Base-by-base conservation (phyloP, 2,113 vertebrate species). In the Centropus bengalensis region DNA sequence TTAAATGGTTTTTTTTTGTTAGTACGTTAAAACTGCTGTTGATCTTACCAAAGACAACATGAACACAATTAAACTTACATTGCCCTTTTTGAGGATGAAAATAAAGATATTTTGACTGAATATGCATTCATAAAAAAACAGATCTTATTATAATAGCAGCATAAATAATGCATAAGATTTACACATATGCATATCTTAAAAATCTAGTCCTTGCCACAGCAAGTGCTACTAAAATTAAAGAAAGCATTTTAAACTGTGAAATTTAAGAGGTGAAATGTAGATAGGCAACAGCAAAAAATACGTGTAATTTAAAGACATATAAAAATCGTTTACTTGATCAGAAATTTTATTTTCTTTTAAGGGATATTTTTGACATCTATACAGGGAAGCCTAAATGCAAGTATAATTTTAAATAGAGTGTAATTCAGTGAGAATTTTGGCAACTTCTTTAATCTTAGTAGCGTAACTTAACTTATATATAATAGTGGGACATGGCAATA, bases 11-110 rank as follows among this genome's bases (percentile, higher is more conserved):
- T 92, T 97, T 97, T 96, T 97, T 76, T 92, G 55, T 91, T 96
- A 94, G 94, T 96, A 98, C 97, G 97, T 97, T 97, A 95, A 82
- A 87, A 90, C 62, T 78, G 59, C 36, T 97, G 95, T 96, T 94
- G 94, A 97, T 97, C 89, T 95, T 75, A 71, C 14, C 9, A 64
- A 96, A 87, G 90, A 91, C 89, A 96, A 91, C 71, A 96, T 23
- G 60, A 95, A 92, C 78, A 71, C 62, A 95, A 92, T 95, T 96
- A 96, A 91, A 86, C 84, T 93, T 85, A 82, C 54, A 59, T 60
- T 81, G 66, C 55, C 87, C 59, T 77, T 22, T 30, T 87, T 81
- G 77, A 83, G 60, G 54, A 64, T 33, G 40, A 91, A 95, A 94
- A 89, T 49, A n/a, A 92, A 69, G 82, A 80, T 70, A 93, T 96